A percentile compares a stretch with the other conserved stretches of the same genome.
These are phyloP conservation scores for Triops longicaudatus DNA, from an alignment of 1,140 invertebrate species.

Conservation along the genomic window DNA sequence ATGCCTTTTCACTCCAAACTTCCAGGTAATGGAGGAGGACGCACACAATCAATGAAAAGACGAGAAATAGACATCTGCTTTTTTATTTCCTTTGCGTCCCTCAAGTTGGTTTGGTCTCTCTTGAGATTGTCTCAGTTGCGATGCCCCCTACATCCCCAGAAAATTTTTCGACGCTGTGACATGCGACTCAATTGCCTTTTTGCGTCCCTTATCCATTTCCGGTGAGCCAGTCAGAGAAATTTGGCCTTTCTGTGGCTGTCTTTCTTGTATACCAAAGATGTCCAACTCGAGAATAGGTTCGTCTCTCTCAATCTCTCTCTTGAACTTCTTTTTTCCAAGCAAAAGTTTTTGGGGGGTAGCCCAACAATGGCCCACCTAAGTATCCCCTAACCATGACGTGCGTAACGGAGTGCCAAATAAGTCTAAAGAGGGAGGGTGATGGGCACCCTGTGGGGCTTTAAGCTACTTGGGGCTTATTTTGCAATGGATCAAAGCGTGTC, in stretches of 20 bases:
- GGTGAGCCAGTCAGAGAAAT: not conserved
- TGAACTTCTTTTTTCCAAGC: not conserved
- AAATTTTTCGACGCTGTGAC: slow-evolving; percentile 5
- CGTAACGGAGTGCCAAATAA: slow-evolving; percentile 8
- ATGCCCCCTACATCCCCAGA: not conserved
- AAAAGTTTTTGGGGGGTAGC: not conserved
- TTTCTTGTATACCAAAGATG: not conserved
- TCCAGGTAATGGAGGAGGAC: not conserved
- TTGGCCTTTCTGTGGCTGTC: not conserved
- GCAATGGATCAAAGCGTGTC: slow-evolving; percentile 14
- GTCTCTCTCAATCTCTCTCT: not conserved
- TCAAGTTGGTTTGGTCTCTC: not conserved
- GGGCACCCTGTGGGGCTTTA: slow-evolving; percentile 11
- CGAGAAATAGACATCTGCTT: not conserved
- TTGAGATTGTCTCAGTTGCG: not conserved
- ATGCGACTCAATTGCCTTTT: slow-evolving; percentile 8
- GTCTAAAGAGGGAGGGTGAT: not conserved
- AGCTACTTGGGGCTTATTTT: slow-evolving; percentile 15
- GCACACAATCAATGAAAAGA: not conserved
- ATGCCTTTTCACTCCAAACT: not conserved
- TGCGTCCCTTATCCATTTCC: not conserved
- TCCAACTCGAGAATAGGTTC: not conserved
- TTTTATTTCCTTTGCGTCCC: not conserved
- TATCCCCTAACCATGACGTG: not conserved
- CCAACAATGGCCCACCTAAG: slow-evolving; percentile 6